Evolutionary conservation across 2,888 invertebrate genomes (phyloP).

Genomic region (Noctua fimbriata): DNA sequence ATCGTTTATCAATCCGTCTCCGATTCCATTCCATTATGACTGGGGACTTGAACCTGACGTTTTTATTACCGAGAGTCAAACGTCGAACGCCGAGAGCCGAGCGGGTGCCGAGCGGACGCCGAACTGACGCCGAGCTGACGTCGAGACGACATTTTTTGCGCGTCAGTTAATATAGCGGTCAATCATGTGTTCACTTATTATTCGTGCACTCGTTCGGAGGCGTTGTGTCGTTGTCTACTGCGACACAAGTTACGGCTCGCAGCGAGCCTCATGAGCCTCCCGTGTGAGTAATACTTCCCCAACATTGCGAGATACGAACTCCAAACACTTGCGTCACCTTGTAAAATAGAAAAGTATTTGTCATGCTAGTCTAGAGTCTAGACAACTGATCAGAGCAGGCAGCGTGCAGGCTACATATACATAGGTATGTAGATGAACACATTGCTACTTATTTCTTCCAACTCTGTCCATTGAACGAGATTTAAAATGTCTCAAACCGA

Average conservation of each 20-base stretch:
- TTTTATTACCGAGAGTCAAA: conserved; percentile 49
- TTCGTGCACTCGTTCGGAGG: neutral
- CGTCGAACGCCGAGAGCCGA: conserved; percentile 11
- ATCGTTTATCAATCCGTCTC: conserved; percentile 61
- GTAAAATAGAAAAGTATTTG: conserved; percentile 5
- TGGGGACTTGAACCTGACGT: conserved; percentile 51
- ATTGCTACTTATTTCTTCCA: conserved; percentile 1
- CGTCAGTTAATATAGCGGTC: conserved; percentile 22
- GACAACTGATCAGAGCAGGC: neutral
- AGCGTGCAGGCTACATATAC: neutral
- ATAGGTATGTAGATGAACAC: neutral
- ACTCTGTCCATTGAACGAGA: conserved; percentile 6
- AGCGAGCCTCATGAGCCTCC: neutral
- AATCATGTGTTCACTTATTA: conserved; percentile 9
- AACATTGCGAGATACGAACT: neutral
- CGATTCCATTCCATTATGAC: conserved; percentile 59
- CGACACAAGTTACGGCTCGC: neutral
- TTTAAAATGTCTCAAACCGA: conserved; percentile 34
- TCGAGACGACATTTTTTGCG: conserved; percentile 5
- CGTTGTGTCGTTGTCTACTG: neutral
- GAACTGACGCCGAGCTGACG: conserved; percentile 1
- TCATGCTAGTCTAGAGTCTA: neutral
- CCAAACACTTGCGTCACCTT: neutral
- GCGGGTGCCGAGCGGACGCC: neutral
- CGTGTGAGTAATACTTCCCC: neutral